These are phyloP conservation scores for Platynereis dumerilii DNA, from an alignment of 2,888 invertebrate genomes.

Conservation along the genomic window DNA sequence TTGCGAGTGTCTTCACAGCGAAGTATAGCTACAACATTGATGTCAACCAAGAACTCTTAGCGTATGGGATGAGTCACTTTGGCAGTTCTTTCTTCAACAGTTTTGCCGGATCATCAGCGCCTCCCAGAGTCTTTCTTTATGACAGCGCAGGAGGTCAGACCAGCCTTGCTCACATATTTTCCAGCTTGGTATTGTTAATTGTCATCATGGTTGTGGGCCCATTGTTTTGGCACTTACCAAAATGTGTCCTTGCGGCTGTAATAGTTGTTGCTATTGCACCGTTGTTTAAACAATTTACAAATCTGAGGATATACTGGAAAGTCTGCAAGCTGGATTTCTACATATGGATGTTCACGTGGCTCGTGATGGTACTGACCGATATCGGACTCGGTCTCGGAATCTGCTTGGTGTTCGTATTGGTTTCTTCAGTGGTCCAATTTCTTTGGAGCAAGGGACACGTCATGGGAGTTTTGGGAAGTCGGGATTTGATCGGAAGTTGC, in stretches of 20 bases:
- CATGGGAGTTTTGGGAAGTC: constrained; percentile 42
- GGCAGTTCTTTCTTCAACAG: constrained; percentile 62
- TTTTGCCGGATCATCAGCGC: constrained; percentile 63
- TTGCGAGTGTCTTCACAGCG: constrained; percentile 40
- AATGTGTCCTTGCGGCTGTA: constrained; percentile 62
- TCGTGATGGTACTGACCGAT: constrained; percentile 52
- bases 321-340: constrained; percentile 79
- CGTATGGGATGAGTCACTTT: constrained; percentile 62
- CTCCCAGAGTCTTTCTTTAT: constrained; percentile 57
- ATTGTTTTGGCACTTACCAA: constrained; percentile 55
- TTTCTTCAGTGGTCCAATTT: constrained; percentile 54
- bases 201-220: constrained; percentile 57
- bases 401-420: constrained; percentile 50
- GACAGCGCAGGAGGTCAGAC: constrained; percentile 57
- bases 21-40: constrained; percentile 40
- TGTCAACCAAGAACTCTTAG: constrained; percentile 57
- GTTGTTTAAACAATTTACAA: constrained; percentile 71
- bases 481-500: constrained; percentile 6
- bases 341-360: constrained; percentile 56
- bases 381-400: constrained; percentile 57
- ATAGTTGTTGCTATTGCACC: constrained; percentile 64
- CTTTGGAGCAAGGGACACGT: constrained; percentile 51
- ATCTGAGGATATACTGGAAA: constrained; percentile 75
- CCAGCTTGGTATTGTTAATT: constrained; percentile 52
- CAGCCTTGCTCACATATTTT: constrained; percentile 50